Conservation (phyloP, 2,113 vertebrate species). For the Syrmaticus mikado region DNA sequence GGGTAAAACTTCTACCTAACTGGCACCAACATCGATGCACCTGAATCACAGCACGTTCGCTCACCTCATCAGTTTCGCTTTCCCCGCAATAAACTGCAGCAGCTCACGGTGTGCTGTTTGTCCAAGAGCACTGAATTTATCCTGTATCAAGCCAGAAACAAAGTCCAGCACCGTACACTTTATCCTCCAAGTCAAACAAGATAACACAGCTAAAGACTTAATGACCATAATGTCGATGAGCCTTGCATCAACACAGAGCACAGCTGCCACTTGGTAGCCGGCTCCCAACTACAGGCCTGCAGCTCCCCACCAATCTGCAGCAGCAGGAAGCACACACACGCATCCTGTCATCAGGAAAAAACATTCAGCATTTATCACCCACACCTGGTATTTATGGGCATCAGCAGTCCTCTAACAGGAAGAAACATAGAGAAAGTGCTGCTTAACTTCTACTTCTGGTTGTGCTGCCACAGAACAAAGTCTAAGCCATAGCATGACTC, state of each 20-base stretch:
- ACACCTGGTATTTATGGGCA: background rate
- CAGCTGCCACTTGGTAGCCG: background rate
- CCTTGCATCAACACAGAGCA: background rate
- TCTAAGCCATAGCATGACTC: background rate
- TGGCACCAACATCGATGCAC: background rate
- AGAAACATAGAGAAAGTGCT: background rate
- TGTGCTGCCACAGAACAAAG: background rate
- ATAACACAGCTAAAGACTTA: background rate
- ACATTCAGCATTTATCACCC: background rate
- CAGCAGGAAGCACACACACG: accelerated
- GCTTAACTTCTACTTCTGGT: background rate
- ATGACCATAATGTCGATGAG: background rate
- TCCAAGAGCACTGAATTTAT: background rate
- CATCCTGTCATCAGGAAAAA: background rate
- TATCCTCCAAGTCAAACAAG: background rate
- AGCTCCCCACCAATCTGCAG: background rate
- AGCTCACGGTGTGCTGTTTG: accelerated
- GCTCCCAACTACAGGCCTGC: background rate
- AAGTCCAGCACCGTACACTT: background rate
- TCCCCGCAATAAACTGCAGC: background rate
- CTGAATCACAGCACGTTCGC: accelerated
- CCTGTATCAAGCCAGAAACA: background rate
- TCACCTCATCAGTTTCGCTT: background rate
- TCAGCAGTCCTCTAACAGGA: background rate
- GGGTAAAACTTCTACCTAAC: background rate